Percentiles rank a stretch among this genome's conserved stretches.
Evolutionary conservation across 1,140 invertebrate species (phyloP).

Genomic region (Temnothorax longispinosus): DNA sequence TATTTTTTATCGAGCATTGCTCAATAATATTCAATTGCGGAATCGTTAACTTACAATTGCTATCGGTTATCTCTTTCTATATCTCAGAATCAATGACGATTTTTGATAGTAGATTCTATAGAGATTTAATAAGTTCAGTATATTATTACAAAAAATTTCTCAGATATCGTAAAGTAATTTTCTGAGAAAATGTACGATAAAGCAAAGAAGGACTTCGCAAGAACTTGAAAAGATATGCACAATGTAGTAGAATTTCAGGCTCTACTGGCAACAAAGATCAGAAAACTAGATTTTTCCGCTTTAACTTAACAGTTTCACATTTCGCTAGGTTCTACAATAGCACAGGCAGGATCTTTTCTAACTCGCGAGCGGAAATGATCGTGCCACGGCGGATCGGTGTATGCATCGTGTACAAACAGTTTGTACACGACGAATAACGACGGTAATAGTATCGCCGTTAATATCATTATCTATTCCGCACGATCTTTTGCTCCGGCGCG

Average conservation of each 20-base stretch:
- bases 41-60: neutral
- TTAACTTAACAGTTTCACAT: neutral
- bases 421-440: slow-evolving; percentile 19
- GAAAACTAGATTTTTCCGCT: neutral
- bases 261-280: neutral
- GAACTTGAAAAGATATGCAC: neutral
- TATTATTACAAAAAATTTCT: neutral
- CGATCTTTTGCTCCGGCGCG: neutral
- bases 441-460: slow-evolving; percentile 38
- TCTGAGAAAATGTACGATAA: neutral
- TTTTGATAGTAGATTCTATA: neutral
- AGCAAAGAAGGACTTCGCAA: neutral
- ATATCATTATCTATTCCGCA: slow-evolving; percentile 52
- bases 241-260: neutral
- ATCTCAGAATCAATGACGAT: neutral
- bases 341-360: neutral
- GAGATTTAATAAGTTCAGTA: neutral
- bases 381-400: neutral
- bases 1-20: neutral
- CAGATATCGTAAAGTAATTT: neutral
- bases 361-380: neutral
- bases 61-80: neutral
- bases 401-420: slow-evolving; percentile 4
- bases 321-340: neutral
- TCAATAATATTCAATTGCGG: neutral